Base-by-base conservation (phyloP, 2,888 invertebrate species). In the Tipula vernalis region DNA sequence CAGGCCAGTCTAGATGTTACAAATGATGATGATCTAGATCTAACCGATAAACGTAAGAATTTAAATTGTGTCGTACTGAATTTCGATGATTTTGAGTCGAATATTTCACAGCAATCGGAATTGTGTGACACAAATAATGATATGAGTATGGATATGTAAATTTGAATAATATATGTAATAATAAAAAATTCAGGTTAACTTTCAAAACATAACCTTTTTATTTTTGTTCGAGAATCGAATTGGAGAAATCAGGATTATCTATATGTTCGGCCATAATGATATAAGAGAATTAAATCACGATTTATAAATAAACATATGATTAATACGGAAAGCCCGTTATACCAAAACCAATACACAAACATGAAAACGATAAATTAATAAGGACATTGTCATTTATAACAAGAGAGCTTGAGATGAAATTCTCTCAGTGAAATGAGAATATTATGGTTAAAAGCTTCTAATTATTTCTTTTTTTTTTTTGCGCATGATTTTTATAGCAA, bases 71-170 rank as follows among this genome's bases (percentile, higher is more conserved):
- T 89, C 87, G 90, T 90, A 86, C 87, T 91, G 1, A 90, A 89
- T 88, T 91, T 91, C 87, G 90, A 90, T 15, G 91, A 91, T 39
- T 90, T 90, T 83, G 91, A 91, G 87, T 88, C 88, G 83, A 87
- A 86, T 86, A 12, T 83, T 12, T 88, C 89, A 41, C 88, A 89
- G n/a, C 89, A 89, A 88, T 89, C 90, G 0, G 87, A 87, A 87
- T 42, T 86, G 57, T 86, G 86, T 10, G 87, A 87, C 84, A 87
- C 86, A 44, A 87, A 87, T 86, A 90, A 90, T 86, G 91, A 91
- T 87, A 90, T 91, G 89, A 91, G 91, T 88, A 90, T 91, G 88
- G 91, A 91, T 88, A 88, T 90, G 13, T 90, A 71, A 90, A 87
- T 47, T 86, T 4, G 8, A 36, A 10, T n/a, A n/a, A n/a, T n/a